Base-by-base conservation (phyloP, 2,888 invertebrate genomes). In the Epicampocera succincta region DNA sequence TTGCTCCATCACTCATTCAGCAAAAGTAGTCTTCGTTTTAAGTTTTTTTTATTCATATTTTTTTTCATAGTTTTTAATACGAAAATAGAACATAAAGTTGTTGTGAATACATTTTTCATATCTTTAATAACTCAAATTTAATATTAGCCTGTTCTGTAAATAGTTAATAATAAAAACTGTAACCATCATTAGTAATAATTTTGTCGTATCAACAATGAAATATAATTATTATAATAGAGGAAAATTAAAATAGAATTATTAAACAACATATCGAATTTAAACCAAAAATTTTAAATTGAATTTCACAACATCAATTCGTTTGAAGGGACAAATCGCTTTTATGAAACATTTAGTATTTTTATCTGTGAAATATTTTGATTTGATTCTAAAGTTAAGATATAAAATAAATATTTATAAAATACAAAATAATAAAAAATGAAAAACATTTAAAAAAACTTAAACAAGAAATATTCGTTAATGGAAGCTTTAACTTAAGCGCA, bases 251-350 rank as follows among this genome's bases (percentile, higher is more conserved):
- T 13, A 54, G 8, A 72, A 61, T 63, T 69, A 13, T 46, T 46
- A 46, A 85, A 83, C 84, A 87, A 89, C 89, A 89, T 89, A 89
- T 89, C 89, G 89, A 89, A 89, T 89, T 89, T 89, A 89, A 87
- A 87, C 85, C 85, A 87, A 88, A 80, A 81, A 75, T 54, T 50
- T 74, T 60, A n/a, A 71, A 69, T 50, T 44, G 17, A 72, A 63
- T 42, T 52, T 40, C 52, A 15, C 44, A 72, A 65, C 73, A 38
- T 33, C 33, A 54, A 42, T 25, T 11, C 17, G 5, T 40, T 38
- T 8, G 0, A 46, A 48, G 46, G 73, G 44, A 40, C n/a, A 12
- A 38, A 46, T 33, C 68, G 17, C n/a, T 52, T 40, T 15, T 42
- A 8, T 61, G 42, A 17, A 40, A 19, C 75, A 65, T 33, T 11